Conservation (phyloP, 1,140 invertebrate genomes). For the Wasmannia auropunctata region DNA sequence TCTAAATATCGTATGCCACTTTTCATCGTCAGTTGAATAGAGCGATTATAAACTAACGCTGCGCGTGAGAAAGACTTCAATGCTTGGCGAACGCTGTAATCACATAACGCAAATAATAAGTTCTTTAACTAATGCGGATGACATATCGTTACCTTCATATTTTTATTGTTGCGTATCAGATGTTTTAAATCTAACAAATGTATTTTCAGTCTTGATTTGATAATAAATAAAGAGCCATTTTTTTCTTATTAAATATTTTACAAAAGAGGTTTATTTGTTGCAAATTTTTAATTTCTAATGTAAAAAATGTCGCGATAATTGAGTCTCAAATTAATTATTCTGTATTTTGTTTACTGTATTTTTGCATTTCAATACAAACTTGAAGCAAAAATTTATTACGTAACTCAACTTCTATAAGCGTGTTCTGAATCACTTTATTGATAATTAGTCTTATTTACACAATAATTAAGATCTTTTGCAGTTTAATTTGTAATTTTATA, state of each 20-base stretch:
- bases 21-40: not conserved
- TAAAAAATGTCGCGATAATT: not conserved
- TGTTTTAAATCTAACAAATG: not conserved
- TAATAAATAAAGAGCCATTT: not conserved
- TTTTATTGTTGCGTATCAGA: not conserved
- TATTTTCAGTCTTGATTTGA: not conserved
- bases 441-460: not conserved
- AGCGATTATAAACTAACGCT: conserved; percentile 3
- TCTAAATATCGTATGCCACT: not conserved
- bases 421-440: not conserved
- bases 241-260: not conserved
- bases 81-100: conserved; percentile 31
- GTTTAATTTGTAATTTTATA: conserved; percentile 17
- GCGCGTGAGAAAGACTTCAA: conserved; percentile 39
- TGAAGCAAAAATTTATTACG: not conserved
- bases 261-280: not conserved
- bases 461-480: not conserved
- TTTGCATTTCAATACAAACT: not conserved
- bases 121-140: not conserved
- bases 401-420: not conserved
- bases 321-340: not conserved
- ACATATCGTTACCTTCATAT: not conserved
- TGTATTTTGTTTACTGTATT: not conserved
- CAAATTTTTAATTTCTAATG: not conserved
- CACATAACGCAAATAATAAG: not conserved